Evolutionary conservation across 2,797 vertebrate genomes (phyloP).

Genomic region (Lutjanus argentimaculatus): DNA sequence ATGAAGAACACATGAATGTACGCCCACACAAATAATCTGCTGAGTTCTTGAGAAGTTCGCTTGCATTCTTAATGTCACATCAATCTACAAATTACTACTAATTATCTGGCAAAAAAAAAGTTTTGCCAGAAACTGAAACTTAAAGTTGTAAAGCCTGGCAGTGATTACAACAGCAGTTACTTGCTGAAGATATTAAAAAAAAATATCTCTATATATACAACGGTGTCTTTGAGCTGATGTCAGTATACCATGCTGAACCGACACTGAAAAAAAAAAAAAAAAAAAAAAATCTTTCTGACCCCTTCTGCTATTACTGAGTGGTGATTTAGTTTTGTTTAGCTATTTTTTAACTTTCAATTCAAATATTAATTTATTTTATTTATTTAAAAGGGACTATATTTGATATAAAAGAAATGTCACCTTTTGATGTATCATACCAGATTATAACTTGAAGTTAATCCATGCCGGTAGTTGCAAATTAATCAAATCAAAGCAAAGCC

Average conservation of each 20-base stretch:
- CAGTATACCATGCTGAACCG: background rate
- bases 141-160: background rate
- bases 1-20: background rate
- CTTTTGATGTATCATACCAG: too few relatives aligned
- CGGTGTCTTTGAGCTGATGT: background rate
- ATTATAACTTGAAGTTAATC: too few relatives aligned
- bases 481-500: too few relatives aligned
- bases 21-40: constrained; percentile 7
- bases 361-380: too few relatives aligned
- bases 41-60: background rate
- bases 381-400: too few relatives aligned
- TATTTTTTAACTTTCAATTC: too few relatives aligned
- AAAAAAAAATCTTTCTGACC: too few relatives aligned
- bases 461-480: too few relatives aligned
- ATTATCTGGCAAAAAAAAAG: constrained; percentile 14
- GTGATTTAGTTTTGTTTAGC: background rate
- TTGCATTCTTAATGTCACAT: background rate
- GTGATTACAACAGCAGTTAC: background rate
- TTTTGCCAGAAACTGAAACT: background rate
- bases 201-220: background rate
- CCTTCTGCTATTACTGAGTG: too few relatives aligned
- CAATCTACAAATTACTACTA: background rate
- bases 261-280: background rate
- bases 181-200: background rate
- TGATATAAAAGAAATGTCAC: too few relatives aligned